Conservation (phyloP, 2,888 invertebrate genomes). For the Nomada fucata region DNA sequence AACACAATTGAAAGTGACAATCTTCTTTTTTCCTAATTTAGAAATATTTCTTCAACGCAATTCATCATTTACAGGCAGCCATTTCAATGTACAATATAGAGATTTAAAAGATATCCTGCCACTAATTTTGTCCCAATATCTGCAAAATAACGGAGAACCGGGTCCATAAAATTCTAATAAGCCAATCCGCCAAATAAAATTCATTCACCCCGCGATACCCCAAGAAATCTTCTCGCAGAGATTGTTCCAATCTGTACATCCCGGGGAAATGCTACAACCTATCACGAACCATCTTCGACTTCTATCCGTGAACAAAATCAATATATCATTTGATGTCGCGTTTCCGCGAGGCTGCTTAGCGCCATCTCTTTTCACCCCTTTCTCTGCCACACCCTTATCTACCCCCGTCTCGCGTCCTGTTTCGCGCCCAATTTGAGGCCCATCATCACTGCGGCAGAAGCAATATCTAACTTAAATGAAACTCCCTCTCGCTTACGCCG, state of each 20-base stretch:
- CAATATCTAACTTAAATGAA: conserved; percentile 85
- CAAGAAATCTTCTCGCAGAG: not conserved
- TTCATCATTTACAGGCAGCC: too few species aligned
- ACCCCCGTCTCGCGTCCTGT: conserved; percentile 78
- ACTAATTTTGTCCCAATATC: too few species aligned
- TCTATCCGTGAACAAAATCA: conserved; percentile 30
- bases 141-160: too few species aligned
- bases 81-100: too few species aligned
- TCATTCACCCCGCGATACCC: not conserved
- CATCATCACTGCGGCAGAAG: conserved; percentile 84
- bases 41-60: too few species aligned
- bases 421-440: conserved; percentile 84
- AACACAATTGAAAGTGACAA: too few species aligned
- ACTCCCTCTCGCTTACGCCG: conserved; percentile 74
- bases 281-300: conserved; percentile 1
- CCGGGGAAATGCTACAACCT: not conserved
- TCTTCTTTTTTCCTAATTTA: too few species aligned
- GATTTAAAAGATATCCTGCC: too few species aligned
- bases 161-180: not conserved
- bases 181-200: not conserved
- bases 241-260: not conserved
- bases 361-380: conserved; percentile 8
- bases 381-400: conserved; percentile 49
- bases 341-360: conserved; percentile 43
- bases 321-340: conserved; percentile 40